phyloP scores from a whole-genome alignment of 2,888 invertebrate species.

The Pristionchus maxplancki region DNA sequence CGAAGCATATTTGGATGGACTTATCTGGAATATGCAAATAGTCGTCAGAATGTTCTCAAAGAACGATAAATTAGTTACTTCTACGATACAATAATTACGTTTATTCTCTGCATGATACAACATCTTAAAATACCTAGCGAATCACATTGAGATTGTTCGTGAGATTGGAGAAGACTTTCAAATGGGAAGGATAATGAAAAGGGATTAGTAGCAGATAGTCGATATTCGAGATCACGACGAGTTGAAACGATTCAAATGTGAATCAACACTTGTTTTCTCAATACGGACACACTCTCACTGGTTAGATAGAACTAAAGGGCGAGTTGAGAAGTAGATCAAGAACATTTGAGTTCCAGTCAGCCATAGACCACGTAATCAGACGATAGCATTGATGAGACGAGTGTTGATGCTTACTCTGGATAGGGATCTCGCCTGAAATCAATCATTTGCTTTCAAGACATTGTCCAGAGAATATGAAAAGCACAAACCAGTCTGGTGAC shows the following conservation, averaged over 20 bases:
- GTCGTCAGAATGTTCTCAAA: no score
- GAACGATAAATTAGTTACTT: no score
- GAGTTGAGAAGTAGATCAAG: no score
- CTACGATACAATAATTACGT: background rate
- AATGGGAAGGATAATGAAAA: background rate
- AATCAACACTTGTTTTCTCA: no score
- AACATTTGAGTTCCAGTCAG: background rate
- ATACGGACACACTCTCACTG: no score
- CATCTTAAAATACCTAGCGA: background rate
- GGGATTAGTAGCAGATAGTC: no score
- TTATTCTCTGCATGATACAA: constrained; percentile 16
- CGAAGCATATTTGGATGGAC: no score
- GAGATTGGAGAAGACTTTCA: background rate
- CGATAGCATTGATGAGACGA: constrained; percentile 41
- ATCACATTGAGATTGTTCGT: constrained; percentile 26
- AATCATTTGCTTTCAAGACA: background rate
- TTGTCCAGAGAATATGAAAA: background rate
- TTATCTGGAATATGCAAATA: no score
- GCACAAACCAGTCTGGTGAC: constrained; percentile 30
- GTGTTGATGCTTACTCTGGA: constrained; percentile 45
- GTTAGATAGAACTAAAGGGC: no score
- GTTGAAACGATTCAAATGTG: no score
- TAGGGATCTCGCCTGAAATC: constrained; percentile 20
- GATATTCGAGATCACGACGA: no score
- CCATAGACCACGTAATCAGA: background rate